Conservation (phyloP, 1,140 invertebrate species). For the Vanessa tameamea region DNA sequence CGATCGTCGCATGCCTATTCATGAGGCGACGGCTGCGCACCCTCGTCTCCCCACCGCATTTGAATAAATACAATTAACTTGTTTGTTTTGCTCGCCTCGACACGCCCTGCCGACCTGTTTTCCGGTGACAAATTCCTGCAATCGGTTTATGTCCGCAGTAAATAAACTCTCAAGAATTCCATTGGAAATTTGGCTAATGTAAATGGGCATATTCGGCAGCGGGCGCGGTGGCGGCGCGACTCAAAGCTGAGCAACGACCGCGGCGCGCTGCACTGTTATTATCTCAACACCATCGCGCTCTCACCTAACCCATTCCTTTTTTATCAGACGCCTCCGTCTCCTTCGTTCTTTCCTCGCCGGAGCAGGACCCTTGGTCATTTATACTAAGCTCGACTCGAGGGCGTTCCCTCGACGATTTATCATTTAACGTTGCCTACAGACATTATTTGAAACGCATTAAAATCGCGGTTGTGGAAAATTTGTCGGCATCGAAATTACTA, state of each 20-base stretch:
- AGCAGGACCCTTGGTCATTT: conserved; percentile 63
- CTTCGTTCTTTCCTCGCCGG: conserved; percentile 48
- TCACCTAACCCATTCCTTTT: conserved; percentile 73
- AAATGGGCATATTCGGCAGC: conserved; percentile 58
- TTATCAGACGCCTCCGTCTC: conserved; percentile 69
- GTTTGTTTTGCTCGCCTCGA: conserved; percentile 73
- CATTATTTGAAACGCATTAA: conserved; percentile 80
- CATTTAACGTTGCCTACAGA: conserved; percentile 79
- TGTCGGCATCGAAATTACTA: conserved; percentile 79
- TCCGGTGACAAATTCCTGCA: conserved; percentile 55
- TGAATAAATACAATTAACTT: conserved; percentile 80
- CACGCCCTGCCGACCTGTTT: conserved; percentile 55
- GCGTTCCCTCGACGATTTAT: conserved; percentile 78
- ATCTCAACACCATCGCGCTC: conserved; percentile 76
- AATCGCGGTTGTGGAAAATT: conserved; percentile 77
- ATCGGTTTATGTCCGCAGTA: conserved; percentile 12
- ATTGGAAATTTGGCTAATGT: conserved; percentile 65
- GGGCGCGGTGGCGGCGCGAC: conserved; percentile 44
- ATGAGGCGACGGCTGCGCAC: conserved; percentile 67
- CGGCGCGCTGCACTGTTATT: conserved; percentile 71
- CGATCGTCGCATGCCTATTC: conserved; percentile 67
- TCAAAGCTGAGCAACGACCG: conserved; percentile 53
- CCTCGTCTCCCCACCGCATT: conserved; percentile 57
- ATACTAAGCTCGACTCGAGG: conserved; percentile 67
- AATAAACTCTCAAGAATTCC: conserved; percentile 44